phyloP scores from a whole-genome alignment of 1,140 invertebrate species.

The Palaemon carinicauda region DNA sequence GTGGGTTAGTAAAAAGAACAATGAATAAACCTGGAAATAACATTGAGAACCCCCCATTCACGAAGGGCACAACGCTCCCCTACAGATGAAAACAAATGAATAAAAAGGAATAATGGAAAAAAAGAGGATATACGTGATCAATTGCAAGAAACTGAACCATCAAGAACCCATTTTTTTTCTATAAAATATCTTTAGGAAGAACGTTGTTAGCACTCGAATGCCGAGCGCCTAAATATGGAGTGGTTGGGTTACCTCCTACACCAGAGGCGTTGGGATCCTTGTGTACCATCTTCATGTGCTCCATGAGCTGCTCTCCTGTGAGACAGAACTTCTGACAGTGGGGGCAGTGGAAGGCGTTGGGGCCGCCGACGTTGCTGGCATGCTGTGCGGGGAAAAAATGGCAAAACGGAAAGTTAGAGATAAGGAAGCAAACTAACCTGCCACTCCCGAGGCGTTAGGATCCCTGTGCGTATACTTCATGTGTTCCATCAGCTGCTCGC shows the following conservation, averaged over 20 bases:
- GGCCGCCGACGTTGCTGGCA: slow-evolving; percentile 86
- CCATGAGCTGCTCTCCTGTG: slow-evolving; percentile 88
- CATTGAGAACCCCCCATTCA: no score
- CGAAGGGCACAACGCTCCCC: no score
- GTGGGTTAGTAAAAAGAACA: no score
- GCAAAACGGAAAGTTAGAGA: neutral
- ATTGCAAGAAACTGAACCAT: no score
- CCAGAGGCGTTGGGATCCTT: slow-evolving; percentile 88
- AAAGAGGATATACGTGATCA: no score
- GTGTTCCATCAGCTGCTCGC: slow-evolving; percentile 91
- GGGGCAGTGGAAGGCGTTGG: slow-evolving; percentile 80
- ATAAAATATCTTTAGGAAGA: no score
- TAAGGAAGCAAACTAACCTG: slow-evolving; percentile 77
- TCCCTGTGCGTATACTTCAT: slow-evolving; percentile 96
- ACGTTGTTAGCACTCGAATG: no score
- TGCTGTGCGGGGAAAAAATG: slow-evolving; percentile 91
- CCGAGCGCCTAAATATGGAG: no score
- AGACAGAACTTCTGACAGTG: slow-evolving; percentile 92
- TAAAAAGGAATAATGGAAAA: no score
- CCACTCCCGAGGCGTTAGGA: slow-evolving; percentile 84
- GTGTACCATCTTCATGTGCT: slow-evolving; percentile 94
- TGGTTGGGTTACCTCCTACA: slow-evolving; percentile 75
- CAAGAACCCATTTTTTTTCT: no score
- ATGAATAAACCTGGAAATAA: no score
- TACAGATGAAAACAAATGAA: no score